Base-by-base conservation (phyloP, 2,888 invertebrate species). In the Syritta pipiens region DNA sequence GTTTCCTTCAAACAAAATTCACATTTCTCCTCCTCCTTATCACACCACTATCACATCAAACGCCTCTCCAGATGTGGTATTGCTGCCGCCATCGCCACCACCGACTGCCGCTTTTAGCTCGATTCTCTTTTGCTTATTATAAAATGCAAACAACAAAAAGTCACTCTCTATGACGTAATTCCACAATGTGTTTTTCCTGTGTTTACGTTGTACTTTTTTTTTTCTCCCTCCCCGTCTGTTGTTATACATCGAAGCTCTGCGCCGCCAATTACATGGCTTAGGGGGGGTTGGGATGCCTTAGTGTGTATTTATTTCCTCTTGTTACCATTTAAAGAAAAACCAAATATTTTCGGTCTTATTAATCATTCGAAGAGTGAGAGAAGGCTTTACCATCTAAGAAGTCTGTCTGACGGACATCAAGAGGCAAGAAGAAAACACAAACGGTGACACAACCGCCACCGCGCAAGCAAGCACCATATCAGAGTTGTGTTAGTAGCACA, bases 151-250 rank as follows among this genome's bases (percentile, higher is more conserved):
- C 20, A 67, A 57, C 46, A 67, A 55, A 60, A 44, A 35, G 48
- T 42, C 10, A 62, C 35, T 14, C 1, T 19, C 3, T 19, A 63
- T 76, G 76, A 76, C 76, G 76, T 69, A 69, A 76, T 76, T 44
- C 49, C 28, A 42, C n/a, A 49, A 35, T 55, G 62, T 17, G 24
- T 48, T 30, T 35, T 62, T 30, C 42, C 4, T 22, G 4, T 69
- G 69, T 76, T 76, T 76, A 76, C 69, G 51, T 69, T 57, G 17
- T 14, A 17, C 35, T 68, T 48, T 53, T 49, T 14, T 63, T 30
- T 22, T 44, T 48, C 37, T 46, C 46, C 35, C 10, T 22, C 42
- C 49, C 28, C 9, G 14, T 6, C 28, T 17, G 9, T 20, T 12
- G 12, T 3, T 6, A 35, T 53, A 32, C 24, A 22, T 26, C 35